Evolutionary conservation across 1,140 invertebrate species (phyloP).

Genomic region (Ptiloglossa arizonensis): DNA sequence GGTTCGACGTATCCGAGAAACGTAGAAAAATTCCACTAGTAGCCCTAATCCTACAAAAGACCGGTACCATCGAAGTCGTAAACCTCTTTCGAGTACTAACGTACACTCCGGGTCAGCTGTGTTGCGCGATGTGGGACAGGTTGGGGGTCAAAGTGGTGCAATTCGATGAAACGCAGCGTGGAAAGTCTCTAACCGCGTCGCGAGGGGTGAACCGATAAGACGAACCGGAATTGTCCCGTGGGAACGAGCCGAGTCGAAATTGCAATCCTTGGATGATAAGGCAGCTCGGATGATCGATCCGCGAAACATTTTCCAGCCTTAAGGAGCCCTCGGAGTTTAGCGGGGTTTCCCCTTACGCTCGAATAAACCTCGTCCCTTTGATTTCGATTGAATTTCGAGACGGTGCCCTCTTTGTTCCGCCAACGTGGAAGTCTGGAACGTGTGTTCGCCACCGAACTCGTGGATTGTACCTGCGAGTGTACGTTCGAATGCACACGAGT

Average conservation of each 20-base stretch:
- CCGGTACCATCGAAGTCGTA: too few relatives aligned
- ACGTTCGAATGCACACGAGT: too few relatives aligned
- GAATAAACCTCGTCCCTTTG: conserved; percentile 60
- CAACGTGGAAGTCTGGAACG: neutral
- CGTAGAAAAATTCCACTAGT: too few relatives aligned
- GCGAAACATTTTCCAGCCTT: conserved; percentile 60
- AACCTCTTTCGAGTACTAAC: too few relatives aligned
- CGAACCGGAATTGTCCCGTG: conserved; percentile 51
- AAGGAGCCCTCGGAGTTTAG: conserved; percentile 49
- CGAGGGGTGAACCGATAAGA: conserved; percentile 55
- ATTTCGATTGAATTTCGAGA: conserved; percentile 66
- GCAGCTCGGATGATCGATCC: conserved; percentile 58
- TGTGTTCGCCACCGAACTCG: conserved; percentile 15
- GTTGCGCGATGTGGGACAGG: conserved; percentile 19
- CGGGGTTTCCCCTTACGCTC: conserved; percentile 56
- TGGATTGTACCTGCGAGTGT: conserved; percentile 12
- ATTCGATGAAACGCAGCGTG: neutral
- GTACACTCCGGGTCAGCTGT: too few relatives aligned
- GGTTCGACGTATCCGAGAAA: too few relatives aligned
- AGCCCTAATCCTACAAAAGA: too few relatives aligned
- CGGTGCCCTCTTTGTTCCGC: conserved; percentile 26
- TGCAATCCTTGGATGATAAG: conserved; percentile 63
- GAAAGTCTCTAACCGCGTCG: conserved; percentile 5
- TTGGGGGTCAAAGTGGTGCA: neutral
- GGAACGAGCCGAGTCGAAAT: conserved; percentile 55